Percentiles rank a stretch among this genome's conserved stretches.
phyloP scores from a whole-genome alignment of 2,888 invertebrate species.

The Lithophane ornitopus region DNA sequence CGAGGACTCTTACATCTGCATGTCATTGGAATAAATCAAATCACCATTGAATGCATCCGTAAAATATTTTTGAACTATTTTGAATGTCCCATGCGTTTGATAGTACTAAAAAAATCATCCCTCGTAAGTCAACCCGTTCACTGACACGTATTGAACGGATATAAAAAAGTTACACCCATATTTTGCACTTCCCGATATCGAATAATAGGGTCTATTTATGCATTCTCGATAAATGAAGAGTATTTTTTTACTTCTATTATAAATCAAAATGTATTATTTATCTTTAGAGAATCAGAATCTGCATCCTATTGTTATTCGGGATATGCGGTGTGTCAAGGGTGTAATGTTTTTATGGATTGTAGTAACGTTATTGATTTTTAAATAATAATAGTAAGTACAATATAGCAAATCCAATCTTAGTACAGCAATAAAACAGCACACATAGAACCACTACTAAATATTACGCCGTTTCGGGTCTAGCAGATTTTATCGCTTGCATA shows the following conservation, averaged over 20 bases:
- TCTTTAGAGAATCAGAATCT: conserved; percentile 90
- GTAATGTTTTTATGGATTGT: conserved; percentile 86
- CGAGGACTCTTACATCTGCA: conserved; percentile 89
- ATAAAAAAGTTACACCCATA: conserved; percentile 90
- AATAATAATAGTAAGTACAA: conserved; percentile 75
- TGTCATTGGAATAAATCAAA: conserved; percentile 90
- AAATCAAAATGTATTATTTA: conserved; percentile 91
- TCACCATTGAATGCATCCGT: conserved; percentile 89
- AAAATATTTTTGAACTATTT: conserved; percentile 90
- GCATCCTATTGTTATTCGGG: conserved; percentile 90
- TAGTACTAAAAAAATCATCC: conserved; percentile 81
- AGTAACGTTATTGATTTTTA: conserved; percentile 72
- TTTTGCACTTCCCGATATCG: conserved; percentile 90
- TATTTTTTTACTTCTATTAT: conserved; percentile 90
- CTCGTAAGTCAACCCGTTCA: conserved; percentile 89
- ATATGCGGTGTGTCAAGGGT: conserved; percentile 90
- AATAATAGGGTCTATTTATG: conserved; percentile 91
- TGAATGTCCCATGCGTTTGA: conserved; percentile 83
- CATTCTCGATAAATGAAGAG: conserved; percentile 90
- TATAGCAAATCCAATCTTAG: conserved; percentile 29
- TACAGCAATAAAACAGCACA: conserved; percentile 41
- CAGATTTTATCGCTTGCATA: conserved; percentile 83
- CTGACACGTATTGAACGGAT: conserved; percentile 87
- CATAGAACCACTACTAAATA: conserved; percentile 12
- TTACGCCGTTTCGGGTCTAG: conserved; percentile 43